Evolutionary conservation across 2,797 vertebrate species (phyloP), one percentile per base, ranked within the genome.

Genomic region (Paramormyrops hopkinsi): DNA sequence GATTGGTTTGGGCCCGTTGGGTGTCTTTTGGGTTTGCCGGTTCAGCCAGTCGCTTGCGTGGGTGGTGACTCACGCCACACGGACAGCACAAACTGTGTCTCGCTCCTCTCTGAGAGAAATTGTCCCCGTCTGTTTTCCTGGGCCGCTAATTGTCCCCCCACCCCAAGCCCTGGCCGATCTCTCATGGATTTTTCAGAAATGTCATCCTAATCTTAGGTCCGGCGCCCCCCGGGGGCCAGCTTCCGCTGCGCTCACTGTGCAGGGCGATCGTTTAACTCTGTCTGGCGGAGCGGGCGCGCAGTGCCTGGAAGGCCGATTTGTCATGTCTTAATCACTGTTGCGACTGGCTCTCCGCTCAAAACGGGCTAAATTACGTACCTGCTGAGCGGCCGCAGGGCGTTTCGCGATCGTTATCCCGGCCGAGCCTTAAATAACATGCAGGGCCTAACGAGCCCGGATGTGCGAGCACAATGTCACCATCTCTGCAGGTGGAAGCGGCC

Each of bases 101-200:
- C 62, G 56, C n/a, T 1, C 17, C 86, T 37, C 79, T 88, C 59
- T 62, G 51, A 51, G 88, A 91, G 91, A 90, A 88, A 84, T 17
- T 17, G 91, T 88, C 22, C 62, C 73, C 69, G 91, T 56, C 87
- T 87, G 83, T 65, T 90, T 89, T 69, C 79, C 88, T 84, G 90
- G 56, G 76, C 91, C 89, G 88, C 88, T 93, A 93, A 93, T 92
- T 93, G 92, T 93, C 88, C 92, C 69, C 83, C 90, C 89, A 65
- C 92, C 90, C 89, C 59, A 73, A 88, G 91, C 87, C 90, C 90
- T 46, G 69, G 87, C 90, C 92, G 92, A 89, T 90, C 79, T 90
- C 82, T 65, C 92, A 94, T 94, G 89, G 92, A 93, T 93, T 93
- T 93, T 92, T 82, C 88, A 19, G 54, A 93, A 94, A 93, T 94